Evolutionary conservation across 92 coral and sea anemone genomes (phyloP).

Genomic region (Pocillopora meandrina): DNA sequence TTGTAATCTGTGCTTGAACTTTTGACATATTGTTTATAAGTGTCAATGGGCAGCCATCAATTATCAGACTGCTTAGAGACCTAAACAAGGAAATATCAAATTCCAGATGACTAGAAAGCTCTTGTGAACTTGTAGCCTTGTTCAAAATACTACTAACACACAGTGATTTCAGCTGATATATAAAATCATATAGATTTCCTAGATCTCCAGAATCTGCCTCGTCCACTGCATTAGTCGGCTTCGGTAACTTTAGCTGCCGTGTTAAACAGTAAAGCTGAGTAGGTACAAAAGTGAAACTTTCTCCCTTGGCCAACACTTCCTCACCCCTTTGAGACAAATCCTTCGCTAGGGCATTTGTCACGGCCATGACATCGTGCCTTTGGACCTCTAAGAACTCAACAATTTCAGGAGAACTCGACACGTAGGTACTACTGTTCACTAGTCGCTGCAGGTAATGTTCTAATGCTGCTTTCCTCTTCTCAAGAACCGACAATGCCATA

Average conservation of each 20-base stretch:
- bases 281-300: constrained; percentile 77
- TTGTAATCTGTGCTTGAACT: constrained; percentile 78
- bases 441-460: constrained; percentile 96
- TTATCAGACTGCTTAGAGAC: constrained; percentile 67
- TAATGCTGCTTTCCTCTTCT: constrained; percentile 82
- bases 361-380: constrained; percentile 90
- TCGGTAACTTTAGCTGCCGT: constrained; percentile 90
- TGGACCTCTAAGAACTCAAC: constrained; percentile 86
- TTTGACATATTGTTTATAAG: constrained; percentile 73
- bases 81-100: constrained; percentile 95
- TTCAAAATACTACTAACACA: constrained; percentile 60
- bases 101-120: constrained; percentile 81
- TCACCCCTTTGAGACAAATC: constrained; percentile 71
- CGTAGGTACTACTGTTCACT: constrained; percentile 89
- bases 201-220: constrained; percentile 69
- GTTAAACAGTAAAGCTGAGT: constrained; percentile 93
- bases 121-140: constrained; percentile 63
- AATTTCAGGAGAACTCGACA: constrained; percentile 89
- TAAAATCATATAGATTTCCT: constrained; percentile 87
- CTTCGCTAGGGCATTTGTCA: constrained; percentile 82
- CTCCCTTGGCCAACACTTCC: constrained; percentile 61
- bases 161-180: constrained; percentile 75
- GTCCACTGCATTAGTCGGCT: constrained; percentile 64
- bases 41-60: constrained; percentile 82
- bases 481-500: constrained; percentile 78